Conservation (phyloP, 2,888 invertebrate genomes). For the Conistra vaccinii region DNA sequence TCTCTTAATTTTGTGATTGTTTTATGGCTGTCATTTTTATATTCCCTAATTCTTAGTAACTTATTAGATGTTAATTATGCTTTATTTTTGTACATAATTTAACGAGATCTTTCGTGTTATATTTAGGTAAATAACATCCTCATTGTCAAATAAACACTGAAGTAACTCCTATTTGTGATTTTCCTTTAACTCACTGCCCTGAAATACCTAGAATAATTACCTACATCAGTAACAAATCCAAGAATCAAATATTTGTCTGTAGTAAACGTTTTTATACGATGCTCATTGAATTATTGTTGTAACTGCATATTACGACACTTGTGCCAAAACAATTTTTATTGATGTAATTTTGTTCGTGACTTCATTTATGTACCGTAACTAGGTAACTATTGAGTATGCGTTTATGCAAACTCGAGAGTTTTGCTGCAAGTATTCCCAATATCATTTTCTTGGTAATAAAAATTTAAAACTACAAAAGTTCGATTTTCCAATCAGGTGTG, state of each 20-base stretch:
- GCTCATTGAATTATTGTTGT: background rate
- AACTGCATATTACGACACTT: conserved; percentile 10
- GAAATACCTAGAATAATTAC: background rate
- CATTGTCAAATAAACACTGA: conserved; percentile 55
- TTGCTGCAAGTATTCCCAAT: background rate
- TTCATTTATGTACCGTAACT: background rate
- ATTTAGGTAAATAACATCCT: conserved; percentile 53
- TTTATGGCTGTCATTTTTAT: conserved; percentile 73
- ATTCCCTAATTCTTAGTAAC: conserved; percentile 60
- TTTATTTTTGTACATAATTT: conserved; percentile 69
- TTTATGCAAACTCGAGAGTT: background rate
- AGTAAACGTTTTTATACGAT: background rate
- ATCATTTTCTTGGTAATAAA: background rate
- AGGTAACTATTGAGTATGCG: background rate
- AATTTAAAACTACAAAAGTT: background rate
- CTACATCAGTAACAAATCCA: background rate
- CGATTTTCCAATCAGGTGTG: background rate
- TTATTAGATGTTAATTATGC: conserved; percentile 60
- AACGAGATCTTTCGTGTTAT: conserved; percentile 61
- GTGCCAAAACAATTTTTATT: background rate
- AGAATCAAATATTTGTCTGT: background rate
- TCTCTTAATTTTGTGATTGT: conserved; percentile 71
- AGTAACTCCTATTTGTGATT: conserved; percentile 44
- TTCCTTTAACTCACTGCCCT: conserved; percentile 32
- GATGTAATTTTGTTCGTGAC: background rate